Conservation (phyloP, 2,797 vertebrate genomes). For the Odontamblyopus lacepedii region DNA sequence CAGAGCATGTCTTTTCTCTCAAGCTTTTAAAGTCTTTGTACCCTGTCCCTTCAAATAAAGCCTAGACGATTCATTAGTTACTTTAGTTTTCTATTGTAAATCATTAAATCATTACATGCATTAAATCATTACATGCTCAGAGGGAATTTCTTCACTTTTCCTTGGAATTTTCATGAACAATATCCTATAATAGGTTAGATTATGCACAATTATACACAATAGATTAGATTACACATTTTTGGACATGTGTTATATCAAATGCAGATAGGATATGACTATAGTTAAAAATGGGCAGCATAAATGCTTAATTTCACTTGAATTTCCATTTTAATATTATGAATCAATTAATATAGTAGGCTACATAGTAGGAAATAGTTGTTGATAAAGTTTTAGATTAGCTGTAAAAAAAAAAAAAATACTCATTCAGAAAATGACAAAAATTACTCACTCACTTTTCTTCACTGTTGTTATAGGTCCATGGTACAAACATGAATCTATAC, state of each 20-base stretch:
- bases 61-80: background rate
- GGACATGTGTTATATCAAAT: background rate
- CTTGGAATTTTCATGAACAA: background rate
- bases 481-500: too few relatives aligned
- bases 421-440: too few relatives aligned
- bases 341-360: too few relatives aligned
- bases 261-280: background rate
- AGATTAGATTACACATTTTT: background rate
- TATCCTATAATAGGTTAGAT: background rate
- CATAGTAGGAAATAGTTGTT: too few relatives aligned
- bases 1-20: background rate
- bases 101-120: background rate
- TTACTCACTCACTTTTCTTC: too few relatives aligned
- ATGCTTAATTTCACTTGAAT: background rate
- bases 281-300: background rate
- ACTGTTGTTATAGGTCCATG: too few relatives aligned
- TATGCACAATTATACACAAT: background rate
- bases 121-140: background rate
- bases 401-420: too few relatives aligned
- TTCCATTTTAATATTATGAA: too few relatives aligned
- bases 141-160: background rate
- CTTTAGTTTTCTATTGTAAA: background rate
- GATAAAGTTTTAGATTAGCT: too few relatives aligned
- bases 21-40: background rate
- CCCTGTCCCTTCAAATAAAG: background rate